Base-by-base conservation (phyloP, 2,888 invertebrate genomes). In the Asteroscopus sphinx region DNA sequence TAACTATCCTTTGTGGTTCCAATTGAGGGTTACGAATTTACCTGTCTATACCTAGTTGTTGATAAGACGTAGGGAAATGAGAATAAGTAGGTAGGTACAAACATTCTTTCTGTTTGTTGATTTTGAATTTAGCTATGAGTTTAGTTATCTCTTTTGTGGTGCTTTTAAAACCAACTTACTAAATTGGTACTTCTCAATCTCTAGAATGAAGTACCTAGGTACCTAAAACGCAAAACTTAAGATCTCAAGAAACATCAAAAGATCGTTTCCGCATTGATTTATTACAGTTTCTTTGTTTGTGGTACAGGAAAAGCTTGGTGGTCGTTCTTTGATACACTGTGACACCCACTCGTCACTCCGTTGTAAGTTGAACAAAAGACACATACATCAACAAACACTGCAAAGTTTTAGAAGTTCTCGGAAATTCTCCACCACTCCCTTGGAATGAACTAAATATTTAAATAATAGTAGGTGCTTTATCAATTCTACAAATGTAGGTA, bases 311-410 rank as follows among this genome's bases (percentile, higher is more conserved):
- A 78, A 82, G 72, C 70, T 74, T 65, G 77, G 77, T 70, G 76
- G 77, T 64, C 68, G 61, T 66, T 71, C 76, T 82, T 82, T 80
- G 73, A 78, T 77, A 68, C 63, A 67, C 57, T 73, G 70, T 64
- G 65, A 77, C 76, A 73, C 73, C 73, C 74, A 78, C 65, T 74
- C 73, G 64, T 62, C 64, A 66, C 65, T 72, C 66, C 56, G 76
- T 76, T 77, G 76, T 61, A 52, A 69, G 68, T 48, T 62, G 66
- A 76, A 83, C 81, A 79, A 85, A 80, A 81, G 80, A 73, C 73
- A 80, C 65, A n/a, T 3, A 21, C 21, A 72, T 74, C 73, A 82
- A 80, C 68, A 77, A 71, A 80, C 82, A 85, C 68, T 77, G 73
- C 73, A 58, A 58, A 40, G 66, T 64, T 80, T 70, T 79, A 79